phyloP scores from a whole-genome alignment of 1,140 invertebrate genomes.

The Galendromus occidentalis region DNA sequence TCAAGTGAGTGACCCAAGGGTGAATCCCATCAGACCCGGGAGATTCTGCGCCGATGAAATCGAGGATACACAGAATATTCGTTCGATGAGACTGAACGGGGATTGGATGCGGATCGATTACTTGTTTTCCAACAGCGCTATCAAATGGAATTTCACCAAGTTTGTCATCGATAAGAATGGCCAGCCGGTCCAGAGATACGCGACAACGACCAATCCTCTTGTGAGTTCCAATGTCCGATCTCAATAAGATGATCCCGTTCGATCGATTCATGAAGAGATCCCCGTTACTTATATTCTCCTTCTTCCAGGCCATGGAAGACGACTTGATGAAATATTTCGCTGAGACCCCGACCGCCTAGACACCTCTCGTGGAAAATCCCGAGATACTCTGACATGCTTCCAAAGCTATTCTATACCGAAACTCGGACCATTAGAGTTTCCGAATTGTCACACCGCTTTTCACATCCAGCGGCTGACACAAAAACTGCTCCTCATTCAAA shows the following conservation, averaged over 20 bases:
- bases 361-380: too few species aligned
- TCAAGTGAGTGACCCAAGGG: constrained; percentile 13
- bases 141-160: constrained; percentile 97
- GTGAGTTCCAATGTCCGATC: constrained; percentile 24
- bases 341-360: neutral
- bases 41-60: too few species aligned
- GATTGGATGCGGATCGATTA: neutral
- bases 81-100: neutral
- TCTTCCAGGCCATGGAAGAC: neutral
- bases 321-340: neutral
- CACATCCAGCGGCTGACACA: too few species aligned
- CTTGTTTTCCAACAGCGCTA: constrained; percentile 33
- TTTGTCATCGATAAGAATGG: constrained; percentile 76
- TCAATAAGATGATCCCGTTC: neutral
- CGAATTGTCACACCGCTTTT: too few species aligned
- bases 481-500: too few species aligned
- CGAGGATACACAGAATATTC: too few species aligned
- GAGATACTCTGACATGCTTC: too few species aligned
- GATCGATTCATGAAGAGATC: neutral
- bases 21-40: too few species aligned
- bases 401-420: too few species aligned
- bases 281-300: neutral
- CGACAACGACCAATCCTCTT: constrained; percentile 49
- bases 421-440: too few species aligned
- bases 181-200: constrained; percentile 55